A percentile compares a stretch with the other conserved stretches of the same genome.
phyloP scores from a whole-genome alignment of 1,140 invertebrate genomes.

The Neotoxoptera formosana region DNA sequence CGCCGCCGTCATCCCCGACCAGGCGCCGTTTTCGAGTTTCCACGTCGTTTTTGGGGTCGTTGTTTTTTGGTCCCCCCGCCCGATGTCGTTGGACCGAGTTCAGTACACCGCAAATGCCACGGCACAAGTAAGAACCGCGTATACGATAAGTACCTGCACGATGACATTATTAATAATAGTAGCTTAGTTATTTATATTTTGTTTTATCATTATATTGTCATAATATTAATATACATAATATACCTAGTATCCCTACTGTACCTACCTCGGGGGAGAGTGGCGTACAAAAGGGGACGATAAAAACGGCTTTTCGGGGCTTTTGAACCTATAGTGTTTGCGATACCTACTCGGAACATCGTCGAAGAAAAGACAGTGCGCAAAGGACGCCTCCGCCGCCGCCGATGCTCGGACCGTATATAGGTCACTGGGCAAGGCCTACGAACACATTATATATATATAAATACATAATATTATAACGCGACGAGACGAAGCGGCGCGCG shows the following conservation, averaged over 20 bases:
- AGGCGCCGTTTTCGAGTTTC: background rate
- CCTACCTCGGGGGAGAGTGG: too few relatives aligned
- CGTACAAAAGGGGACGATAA: background rate
- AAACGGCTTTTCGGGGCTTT: background rate
- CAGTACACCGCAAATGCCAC: conserved; percentile 26
- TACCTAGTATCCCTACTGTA: too few relatives aligned
- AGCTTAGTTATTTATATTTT: background rate
- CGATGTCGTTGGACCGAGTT: conserved; percentile 32
- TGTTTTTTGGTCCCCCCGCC: background rate
- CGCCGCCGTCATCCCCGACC: too few relatives aligned
- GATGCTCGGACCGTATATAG: background rate
- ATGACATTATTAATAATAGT: background rate
- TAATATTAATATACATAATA: too few relatives aligned
- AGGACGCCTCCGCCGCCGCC: background rate
- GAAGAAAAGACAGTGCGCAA: background rate
- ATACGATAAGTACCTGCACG: background rate
- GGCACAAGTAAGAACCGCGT: conserved; percentile 28
- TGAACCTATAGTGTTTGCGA: too few relatives aligned
- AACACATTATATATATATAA: background rate
- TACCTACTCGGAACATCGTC: too few relatives aligned
- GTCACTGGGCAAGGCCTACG: background rate
- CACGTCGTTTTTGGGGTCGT: background rate
- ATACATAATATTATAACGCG: background rate
- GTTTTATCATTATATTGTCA: too few relatives aligned
- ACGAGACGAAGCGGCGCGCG: background rate